These are phyloP conservation scores for Callyntrura sp. DNA, from an alignment of 2,888 invertebrate species.

Conservation along the genomic window DNA sequence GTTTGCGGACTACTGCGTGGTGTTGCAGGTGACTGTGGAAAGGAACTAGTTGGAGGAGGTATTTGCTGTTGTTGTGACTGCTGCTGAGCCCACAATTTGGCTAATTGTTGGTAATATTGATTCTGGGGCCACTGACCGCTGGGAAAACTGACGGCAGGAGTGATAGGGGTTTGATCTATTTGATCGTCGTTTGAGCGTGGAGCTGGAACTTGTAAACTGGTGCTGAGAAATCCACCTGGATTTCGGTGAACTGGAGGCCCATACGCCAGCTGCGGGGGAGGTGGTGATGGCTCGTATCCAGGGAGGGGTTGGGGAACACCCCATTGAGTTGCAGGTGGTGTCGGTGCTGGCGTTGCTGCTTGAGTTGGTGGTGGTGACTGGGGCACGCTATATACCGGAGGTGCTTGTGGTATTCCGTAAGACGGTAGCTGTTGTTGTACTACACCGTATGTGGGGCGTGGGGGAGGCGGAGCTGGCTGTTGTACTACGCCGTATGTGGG, in stretches of 20 bases:
- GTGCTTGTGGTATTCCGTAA: slow-evolving; percentile 38
- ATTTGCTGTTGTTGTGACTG: too few species aligned
- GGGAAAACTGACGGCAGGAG: too few species aligned
- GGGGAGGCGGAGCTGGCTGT: slow-evolving; percentile 23
- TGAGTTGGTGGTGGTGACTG: too few species aligned
- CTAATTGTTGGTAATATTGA: neutral
- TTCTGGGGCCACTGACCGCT: slow-evolving; percentile 36
- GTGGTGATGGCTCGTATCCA: slow-evolving; percentile 17
- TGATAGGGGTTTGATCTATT: slow-evolving; percentile 9
- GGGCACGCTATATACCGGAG: too few species aligned
- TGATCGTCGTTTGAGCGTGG: neutral
- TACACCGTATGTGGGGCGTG: neutral
- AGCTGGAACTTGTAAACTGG: slow-evolving; percentile 31
- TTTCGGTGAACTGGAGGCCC: slow-evolving; percentile 22
- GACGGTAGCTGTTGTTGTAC: neutral
- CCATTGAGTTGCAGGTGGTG: too few species aligned
- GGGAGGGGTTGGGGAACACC: neutral
- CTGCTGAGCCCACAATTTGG: slow-evolving; percentile 9
- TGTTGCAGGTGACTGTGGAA: slow-evolving; percentile 20
- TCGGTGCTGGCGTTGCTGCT: too few species aligned
- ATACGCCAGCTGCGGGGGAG: slow-evolving; percentile 30
- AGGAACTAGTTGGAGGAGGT: neutral
- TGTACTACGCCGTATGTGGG: slow-evolving; percentile 56
- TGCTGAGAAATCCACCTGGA: neutral
- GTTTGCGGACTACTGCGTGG: neutral